Conservation (phyloP, 37 sponge, comb jelly and placozoan species). For the Eunapius fragilis region DNA sequence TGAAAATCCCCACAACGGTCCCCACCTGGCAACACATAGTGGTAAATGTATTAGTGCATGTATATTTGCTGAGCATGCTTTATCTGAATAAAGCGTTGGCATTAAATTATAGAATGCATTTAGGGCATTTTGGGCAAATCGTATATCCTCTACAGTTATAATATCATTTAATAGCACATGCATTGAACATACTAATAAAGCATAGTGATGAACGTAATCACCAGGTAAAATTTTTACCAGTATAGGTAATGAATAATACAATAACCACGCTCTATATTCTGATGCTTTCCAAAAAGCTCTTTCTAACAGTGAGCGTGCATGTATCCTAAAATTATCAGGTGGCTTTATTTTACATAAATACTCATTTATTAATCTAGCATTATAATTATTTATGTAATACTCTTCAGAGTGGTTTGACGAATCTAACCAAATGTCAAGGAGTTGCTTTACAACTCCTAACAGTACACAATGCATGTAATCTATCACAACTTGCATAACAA, state of each 20-base stretch:
- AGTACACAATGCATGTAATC: not conserved
- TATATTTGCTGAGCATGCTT: not conserved
- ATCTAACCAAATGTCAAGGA: not conserved
- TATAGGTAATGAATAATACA: slow-evolving; percentile 5
- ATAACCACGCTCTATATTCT: slow-evolving; percentile 13
- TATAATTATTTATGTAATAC: not conserved
- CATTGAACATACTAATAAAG: slow-evolving; percentile 10
- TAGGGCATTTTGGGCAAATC: not conserved
- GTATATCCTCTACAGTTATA: not conserved
- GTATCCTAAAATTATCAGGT: slow-evolving; percentile 17
- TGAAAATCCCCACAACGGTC: not conserved
- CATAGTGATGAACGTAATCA: slow-evolving; percentile 14
- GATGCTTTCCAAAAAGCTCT: slow-evolving; percentile 16
- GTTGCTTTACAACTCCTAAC: not conserved
- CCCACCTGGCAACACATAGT: not conserved
- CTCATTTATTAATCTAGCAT: not conserved
- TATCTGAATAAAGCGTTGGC: not conserved
- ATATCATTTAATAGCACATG: not conserved
- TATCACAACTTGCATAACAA: not conserved
- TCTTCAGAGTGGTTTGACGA: not conserved
- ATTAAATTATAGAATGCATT: not conserved
- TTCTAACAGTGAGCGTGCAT: not conserved
- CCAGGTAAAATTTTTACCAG: not conserved
- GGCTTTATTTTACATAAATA: not conserved
- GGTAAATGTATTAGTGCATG: not conserved